These are phyloP conservation scores for Epiblema foenella DNA, from an alignment of 2,888 invertebrate species.

Conservation along the genomic window DNA sequence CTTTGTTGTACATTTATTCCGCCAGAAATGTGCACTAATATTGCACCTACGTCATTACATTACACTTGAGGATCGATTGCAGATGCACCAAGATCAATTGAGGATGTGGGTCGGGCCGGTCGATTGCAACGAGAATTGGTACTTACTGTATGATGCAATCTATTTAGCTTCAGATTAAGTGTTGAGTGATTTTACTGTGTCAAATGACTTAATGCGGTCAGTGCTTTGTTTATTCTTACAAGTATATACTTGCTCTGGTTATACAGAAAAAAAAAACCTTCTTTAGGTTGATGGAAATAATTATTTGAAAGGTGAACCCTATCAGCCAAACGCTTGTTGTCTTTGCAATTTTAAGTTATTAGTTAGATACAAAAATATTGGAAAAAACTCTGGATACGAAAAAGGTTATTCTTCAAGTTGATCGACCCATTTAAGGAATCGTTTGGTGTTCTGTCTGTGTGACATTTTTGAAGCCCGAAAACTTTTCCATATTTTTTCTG, in stretches of 20 bases:
- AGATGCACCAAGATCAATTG: slow-evolving; percentile 39
- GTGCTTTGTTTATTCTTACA: background rate
- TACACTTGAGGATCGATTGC: slow-evolving; percentile 21
- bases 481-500: background rate
- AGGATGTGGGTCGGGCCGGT: slow-evolving; percentile 39
- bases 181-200: slow-evolving; percentile 17
- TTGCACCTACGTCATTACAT: slow-evolving; percentile 29
- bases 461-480: background rate
- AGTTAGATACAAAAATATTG: too few relatives aligned
- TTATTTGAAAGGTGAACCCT: background rate
- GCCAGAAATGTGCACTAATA: slow-evolving; percentile 4
- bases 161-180: slow-evolving; percentile 19
- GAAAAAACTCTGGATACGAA: background rate
- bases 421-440: background rate
- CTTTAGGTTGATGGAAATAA: background rate
- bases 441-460: background rate
- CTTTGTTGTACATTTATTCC: background rate
- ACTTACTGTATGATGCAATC: slow-evolving; percentile 27
- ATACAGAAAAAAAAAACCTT: background rate
- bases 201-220: slow-evolving; percentile 9
- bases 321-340: too few relatives aligned
- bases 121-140: slow-evolving; percentile 25
- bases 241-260: background rate
- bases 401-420: background rate
- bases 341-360: too few relatives aligned